Evolutionary conservation across 2,797 vertebrate genomes (phyloP).

Genomic region (Pipistrellus pipistrellus): DNA sequence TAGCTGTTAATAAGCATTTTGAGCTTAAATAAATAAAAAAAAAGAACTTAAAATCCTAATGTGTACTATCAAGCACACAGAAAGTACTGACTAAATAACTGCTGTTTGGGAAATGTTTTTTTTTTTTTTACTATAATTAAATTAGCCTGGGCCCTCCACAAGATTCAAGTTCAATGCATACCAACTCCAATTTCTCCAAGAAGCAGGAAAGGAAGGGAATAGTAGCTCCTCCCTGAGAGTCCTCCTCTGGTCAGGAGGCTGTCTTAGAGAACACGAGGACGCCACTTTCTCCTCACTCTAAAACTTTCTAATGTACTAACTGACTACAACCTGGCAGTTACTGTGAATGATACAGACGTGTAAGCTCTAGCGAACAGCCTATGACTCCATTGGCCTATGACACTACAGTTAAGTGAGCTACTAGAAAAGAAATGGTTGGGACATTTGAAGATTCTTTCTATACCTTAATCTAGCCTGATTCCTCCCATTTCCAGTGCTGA

Average conservation of each 20-base stretch:
- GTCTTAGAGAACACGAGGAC: slow-evolving; percentile 21
- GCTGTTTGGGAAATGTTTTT: background rate
- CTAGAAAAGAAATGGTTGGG: background rate
- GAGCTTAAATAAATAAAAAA: slow-evolving; percentile 3
- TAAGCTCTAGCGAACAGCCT: background rate
- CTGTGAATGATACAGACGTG: background rate
- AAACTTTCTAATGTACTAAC: background rate
- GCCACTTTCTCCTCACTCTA: background rate
- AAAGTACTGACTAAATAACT: slow-evolving; percentile 21
- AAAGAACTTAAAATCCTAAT: slow-evolving; percentile 38
- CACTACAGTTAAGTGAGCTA: background rate
- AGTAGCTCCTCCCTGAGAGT: background rate
- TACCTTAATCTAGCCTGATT: slow-evolving; percentile 4
- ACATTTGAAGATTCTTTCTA: slow-evolving; percentile 17
- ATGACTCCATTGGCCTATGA: background rate
- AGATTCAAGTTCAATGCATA: background rate
- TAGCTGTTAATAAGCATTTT: slow-evolving; percentile 55
- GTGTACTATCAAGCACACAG: slow-evolving; percentile 16
- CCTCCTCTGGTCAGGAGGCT: slow-evolving; percentile 5
- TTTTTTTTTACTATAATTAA: background rate
- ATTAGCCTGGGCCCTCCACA: background rate
- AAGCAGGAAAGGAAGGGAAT: background rate
- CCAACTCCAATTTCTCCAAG: background rate
- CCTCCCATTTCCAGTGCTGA: background rate
- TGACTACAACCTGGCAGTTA: background rate